Evolutionary conservation across 2,113 vertebrate genomes (phyloP), one percentile per base, ranked within the genome.

Genomic region (Rhinolophus ferrumequinum): DNA sequence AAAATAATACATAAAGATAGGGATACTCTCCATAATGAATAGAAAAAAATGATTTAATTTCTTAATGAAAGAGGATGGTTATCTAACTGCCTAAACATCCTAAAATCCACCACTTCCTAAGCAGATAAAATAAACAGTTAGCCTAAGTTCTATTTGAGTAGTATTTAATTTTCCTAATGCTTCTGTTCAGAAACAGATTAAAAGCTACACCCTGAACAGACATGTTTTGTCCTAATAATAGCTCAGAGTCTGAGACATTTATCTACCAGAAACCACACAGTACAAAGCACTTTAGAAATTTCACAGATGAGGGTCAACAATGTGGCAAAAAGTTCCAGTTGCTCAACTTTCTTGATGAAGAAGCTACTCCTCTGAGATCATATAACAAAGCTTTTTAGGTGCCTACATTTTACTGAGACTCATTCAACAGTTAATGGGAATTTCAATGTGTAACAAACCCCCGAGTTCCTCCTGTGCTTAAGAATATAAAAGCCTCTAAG

Each of bases 101-200:
- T 62, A 28, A 88, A 92, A 76, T 86, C 30, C 12, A 85, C 35
- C 86, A 73, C 30, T 62, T 92, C n/a, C 82, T 44, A 88, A 28
- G 28, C 26, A 80, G 18, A 89, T 35, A 73, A 95, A 84, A 85
- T 88, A 95, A 90, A 85, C 38, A 79, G 52, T 72, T 30, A 77
- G 52, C n/a, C 62, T 94, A 92, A 81, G 89, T 89, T 86, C 58
- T 38, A 62, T 54, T 41, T 69, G 67, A 96, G 80, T 16, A 80
- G n/a, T 77, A 73, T 75, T 81, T 88, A 84, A 81, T 58, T 94
- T 84, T 85, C 50, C 18, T 69, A 80, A 80, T 26, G 52, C 38
- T 90, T 86, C 56, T 96, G 26, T 90, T 94, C 67, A 89, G 82
- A 73, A 88, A 66, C 28, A 85, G 62, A 80, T 66, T 84, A 83